Conservation (phyloP, 2,797 vertebrate species). For the Pangasius mekongensis region DNA sequence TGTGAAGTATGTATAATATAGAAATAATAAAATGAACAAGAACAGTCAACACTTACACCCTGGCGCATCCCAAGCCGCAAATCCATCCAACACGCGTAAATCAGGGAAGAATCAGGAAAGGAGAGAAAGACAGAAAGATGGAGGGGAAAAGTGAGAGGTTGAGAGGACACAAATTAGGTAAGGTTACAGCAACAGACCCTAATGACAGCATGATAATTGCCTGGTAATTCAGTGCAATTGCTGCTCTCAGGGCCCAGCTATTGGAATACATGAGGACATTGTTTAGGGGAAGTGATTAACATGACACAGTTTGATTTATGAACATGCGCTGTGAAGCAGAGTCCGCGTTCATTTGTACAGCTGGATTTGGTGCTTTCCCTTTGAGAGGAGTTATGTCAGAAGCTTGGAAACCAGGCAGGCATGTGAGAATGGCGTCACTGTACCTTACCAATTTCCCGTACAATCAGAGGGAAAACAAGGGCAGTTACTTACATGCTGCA, state of each 20-base stretch:
- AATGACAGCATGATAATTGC: constrained; percentile 81
- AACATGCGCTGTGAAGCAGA: constrained; percentile 64
- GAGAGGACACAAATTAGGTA: constrained; percentile 73
- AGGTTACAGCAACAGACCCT: constrained; percentile 80
- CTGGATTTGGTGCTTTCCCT: constrained; percentile 64
- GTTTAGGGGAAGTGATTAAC: constrained; percentile 80
- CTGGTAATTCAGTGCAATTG: constrained; percentile 77
- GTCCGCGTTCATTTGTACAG: constrained; percentile 75
- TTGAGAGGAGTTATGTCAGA: constrained; percentile 63
- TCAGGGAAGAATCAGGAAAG: constrained; percentile 56
- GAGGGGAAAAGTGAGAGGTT: constrained; percentile 31
- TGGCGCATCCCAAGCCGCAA: constrained; percentile 67
- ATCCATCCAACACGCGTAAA: constrained; percentile 60
- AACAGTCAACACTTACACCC: constrained; percentile 72
- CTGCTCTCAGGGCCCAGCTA: constrained; percentile 60
- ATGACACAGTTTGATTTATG: constrained; percentile 81
- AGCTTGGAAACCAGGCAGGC: constrained; percentile 34
- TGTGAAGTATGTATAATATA: not conserved
- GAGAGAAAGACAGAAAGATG: constrained; percentile 20
- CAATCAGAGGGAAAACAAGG: constrained; percentile 17
- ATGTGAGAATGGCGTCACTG: constrained; percentile 40
- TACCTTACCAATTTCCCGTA: constrained; percentile 2
- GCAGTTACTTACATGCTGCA: constrained; percentile 76
- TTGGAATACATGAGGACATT: constrained; percentile 69
- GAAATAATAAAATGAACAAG: not conserved